These are phyloP conservation scores for Chelon labrosus DNA, from an alignment of 2,797 vertebrate species.

Conservation along the genomic window DNA sequence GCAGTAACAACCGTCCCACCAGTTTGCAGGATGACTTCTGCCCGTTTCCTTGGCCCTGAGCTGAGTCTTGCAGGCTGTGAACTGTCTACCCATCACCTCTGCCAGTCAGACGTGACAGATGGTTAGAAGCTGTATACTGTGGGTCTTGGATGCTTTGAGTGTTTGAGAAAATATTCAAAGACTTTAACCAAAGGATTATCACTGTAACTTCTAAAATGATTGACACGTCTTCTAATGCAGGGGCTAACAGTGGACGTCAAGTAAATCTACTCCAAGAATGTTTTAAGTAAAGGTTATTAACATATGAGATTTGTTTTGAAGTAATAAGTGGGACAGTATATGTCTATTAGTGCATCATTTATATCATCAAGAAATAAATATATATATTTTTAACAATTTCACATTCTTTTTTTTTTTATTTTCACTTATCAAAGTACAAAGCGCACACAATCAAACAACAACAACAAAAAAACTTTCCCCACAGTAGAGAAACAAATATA, in stretches of 20 bases:
- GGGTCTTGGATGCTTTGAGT: slow-evolving; percentile 12
- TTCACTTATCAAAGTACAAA: too few species aligned
- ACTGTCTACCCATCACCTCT: not conserved
- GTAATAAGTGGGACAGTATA: too few species aligned
- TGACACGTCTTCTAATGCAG: slow-evolving; percentile 20
- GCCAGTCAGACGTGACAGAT: slow-evolving; percentile 25
- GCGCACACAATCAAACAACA: too few species aligned
- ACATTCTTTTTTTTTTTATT: too few species aligned
- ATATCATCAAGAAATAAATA: too few species aligned
- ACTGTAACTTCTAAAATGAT: slow-evolving; percentile 24
- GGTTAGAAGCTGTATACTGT: slow-evolving; percentile 4
- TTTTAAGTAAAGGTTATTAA: not conserved
- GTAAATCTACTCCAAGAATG: not conserved
- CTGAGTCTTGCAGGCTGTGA: not conserved
- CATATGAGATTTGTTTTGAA: too few species aligned
- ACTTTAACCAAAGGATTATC: slow-evolving; percentile 47
- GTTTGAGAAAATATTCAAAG: slow-evolving; percentile 53
- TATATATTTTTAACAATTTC: too few species aligned
- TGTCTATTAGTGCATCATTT: too few species aligned
- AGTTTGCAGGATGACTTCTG: accelerated
- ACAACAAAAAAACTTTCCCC: too few species aligned
- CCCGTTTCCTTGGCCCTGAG: not conserved
- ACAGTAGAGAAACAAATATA: too few species aligned
- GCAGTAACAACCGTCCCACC: not conserved
- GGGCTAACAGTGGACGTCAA: not conserved